Evolutionary conservation across 92 coral and sea anemone genomes (phyloP), one percentile per base, ranked within the genome.

Genomic region (Parazoanthus swiftii): DNA sequence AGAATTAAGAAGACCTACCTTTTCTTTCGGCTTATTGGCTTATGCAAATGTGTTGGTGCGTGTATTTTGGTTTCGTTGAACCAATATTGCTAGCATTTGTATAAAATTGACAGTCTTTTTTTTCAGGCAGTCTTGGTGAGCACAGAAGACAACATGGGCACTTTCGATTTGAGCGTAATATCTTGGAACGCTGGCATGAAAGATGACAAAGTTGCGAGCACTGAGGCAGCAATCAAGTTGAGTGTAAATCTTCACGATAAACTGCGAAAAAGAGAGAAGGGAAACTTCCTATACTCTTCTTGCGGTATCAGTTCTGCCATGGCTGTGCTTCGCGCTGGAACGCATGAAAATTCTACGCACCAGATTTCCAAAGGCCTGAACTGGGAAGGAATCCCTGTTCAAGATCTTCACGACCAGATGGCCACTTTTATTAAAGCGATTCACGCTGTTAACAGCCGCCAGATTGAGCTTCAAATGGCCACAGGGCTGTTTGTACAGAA

Each of bases 401-500:
- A 84, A 36, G 79, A 84, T 25, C 79, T 84, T 71, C 87, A 84
- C 13, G 79, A 84, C 26, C 87, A 84, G 72, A 84, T 71, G 43
- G 33, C 46, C 25, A 38, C 39, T 33, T 84, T 71, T 71, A 79
- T 84, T 48, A 48, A 74, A 18, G 79, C 48, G 15, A 48, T 84
- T 68, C 87, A 84, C 8, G 25, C 39, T 4, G 85, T 56, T 3
- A 80, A 80, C 85, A 80, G 72, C 73, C 85, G 85, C 72, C 59
- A 80, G 25, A 80, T 67, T 8, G 86, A 65, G 76, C 36, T 84
- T 2, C 78, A 84, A 70, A 82, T 77, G 33, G 44, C 76, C 5
- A 71, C 66, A 25, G 84, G 88, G 33, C 21, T 89, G 71, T 89
- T 81, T 54, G 73, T 83, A 76, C 91, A 85, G 74, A 54, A 75